Evolutionary conservation across 2,888 invertebrate genomes (phyloP), one percentile per base, ranked within the genome.

Genomic region (Alloscopus bannaensis): DNA sequence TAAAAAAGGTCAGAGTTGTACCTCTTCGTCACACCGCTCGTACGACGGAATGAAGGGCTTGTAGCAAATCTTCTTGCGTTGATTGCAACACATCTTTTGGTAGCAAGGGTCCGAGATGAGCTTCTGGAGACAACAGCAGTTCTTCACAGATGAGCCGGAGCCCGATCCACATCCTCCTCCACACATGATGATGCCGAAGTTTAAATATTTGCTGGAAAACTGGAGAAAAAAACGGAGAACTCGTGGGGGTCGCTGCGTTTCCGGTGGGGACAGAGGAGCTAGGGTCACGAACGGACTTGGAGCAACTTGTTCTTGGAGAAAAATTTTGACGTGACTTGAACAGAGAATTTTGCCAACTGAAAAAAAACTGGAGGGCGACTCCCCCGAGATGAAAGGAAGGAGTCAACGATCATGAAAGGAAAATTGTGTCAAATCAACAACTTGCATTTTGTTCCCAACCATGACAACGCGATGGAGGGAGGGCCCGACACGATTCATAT

Each of bases 1-100:
- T 57, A 11, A 62, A 31, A 3, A 20, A 40, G 1, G 11, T 36
- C 1, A n/a, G n/a, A 36, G 13, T 66, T 50, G 26, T 11, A 76
- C 81, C 66, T 83, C 75, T 60, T 76, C 75, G 47, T 68, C 66
- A 68, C 75, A 76, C 40, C 75, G 68, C 50, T 83, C 83, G 73
- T 83, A 83, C 0, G 80, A 81, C 50, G 82, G 81, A 36, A 83
- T 75, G 40, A 83, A 83, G 45, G 81, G 83, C 75, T 78, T 83
- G 79, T 83, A 81, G 68, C 81, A 81, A 13, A 81, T 76, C 31
- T 65, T 69, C 64, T 40, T 52, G 22, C 84, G 75, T 20, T 78
- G 72, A 62, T 84, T 83, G 22, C 85, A 86, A 55, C 85, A 86
- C 8, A 86, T 69, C 78, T 86, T 86, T 59, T 84, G 81, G 73